Base-by-base conservation (phyloP, 2,888 invertebrate species). In the Patella depressa region DNA sequence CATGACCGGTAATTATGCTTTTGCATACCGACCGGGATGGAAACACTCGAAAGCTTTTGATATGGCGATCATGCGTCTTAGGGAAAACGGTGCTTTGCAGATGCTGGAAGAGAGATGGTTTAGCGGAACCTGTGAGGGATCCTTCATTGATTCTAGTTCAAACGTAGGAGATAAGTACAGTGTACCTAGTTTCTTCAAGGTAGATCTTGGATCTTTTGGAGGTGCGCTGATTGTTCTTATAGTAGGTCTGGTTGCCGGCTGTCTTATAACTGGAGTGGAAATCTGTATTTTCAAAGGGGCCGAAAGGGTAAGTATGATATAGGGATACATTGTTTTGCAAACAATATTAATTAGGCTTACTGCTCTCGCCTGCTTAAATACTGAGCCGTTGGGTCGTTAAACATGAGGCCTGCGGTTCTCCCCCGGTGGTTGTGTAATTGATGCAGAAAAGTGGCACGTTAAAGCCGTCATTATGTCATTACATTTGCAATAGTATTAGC, bases 171-270 rank as follows among this genome's bases (percentile, higher is more conserved):
- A 82, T 34, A 78, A 75, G 53, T 75, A 81, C 29, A 74, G 80
- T 71, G 71, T 81, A n/a, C 80, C 79, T 0, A 72, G 73, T 9
- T 83, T 81, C 73, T 77, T 78, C 73, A 72, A 78, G 24, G 81
- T 89, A 2, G 86, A 87, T 45, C 80, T 88, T 0, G 87, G 85
- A 0, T 82, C 86, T 3, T 88, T 89, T 78, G 87, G 87, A 34
- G 86, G 88, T 14, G 87, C 86, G 3, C 78, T 89, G 15, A 81
- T 88, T 5, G 77, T 88, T 3, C 79, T 89, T 24, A 83, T 83
- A 3, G 76, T 84, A 53, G 89, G 88, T 19, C 74, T 88, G 17
- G 76, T 86, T 3, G 59, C 83, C 17, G 89, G 89, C 9, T 82
- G 83, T n/a, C 29, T 88, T 9, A 80, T 86, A 34, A 84, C 87